Conservation (phyloP, 2,113 vertebrate genomes). For the Callithrix jacchus region DNA sequence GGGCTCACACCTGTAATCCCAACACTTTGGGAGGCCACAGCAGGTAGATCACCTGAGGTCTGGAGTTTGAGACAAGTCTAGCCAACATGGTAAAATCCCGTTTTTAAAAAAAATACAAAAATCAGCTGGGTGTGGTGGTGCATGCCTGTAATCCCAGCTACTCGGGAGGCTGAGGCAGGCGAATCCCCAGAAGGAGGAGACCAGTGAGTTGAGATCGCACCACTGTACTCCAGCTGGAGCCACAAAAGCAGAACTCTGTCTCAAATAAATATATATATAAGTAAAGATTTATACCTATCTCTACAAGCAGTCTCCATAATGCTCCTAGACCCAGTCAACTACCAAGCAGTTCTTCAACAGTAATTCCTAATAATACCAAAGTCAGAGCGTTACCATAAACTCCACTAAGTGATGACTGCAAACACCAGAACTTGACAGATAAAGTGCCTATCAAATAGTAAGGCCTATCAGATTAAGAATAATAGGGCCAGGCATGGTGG, state of each 20-base stretch:
- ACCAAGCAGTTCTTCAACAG: not conserved
- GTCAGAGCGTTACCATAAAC: not conserved
- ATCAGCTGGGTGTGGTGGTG: not conserved
- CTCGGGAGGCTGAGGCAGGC: not conserved
- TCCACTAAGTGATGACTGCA: not conserved
- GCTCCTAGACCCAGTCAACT: not conserved
- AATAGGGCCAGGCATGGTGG: not conserved
- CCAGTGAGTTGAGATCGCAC: not conserved
- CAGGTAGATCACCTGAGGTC: not conserved
- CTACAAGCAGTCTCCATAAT: not conserved
- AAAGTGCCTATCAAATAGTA: constrained; percentile 9
- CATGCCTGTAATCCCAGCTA: not conserved
- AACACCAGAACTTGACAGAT: not conserved
- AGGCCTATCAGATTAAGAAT: constrained; percentile 41
- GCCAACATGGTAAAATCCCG: not conserved
- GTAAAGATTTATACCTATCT: not conserved
- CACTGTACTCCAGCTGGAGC: not conserved
- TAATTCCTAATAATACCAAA: not conserved
- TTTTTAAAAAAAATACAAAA: not conserved
- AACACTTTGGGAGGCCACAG: not conserved
- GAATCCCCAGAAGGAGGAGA: not conserved
- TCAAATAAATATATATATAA: not conserved
- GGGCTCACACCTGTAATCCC: not conserved
- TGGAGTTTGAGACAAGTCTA: not conserved
- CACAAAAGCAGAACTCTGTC: not conserved